Evolutionary conservation across 2,888 invertebrate genomes (phyloP).

Genomic region (Baccha elongata): DNA sequence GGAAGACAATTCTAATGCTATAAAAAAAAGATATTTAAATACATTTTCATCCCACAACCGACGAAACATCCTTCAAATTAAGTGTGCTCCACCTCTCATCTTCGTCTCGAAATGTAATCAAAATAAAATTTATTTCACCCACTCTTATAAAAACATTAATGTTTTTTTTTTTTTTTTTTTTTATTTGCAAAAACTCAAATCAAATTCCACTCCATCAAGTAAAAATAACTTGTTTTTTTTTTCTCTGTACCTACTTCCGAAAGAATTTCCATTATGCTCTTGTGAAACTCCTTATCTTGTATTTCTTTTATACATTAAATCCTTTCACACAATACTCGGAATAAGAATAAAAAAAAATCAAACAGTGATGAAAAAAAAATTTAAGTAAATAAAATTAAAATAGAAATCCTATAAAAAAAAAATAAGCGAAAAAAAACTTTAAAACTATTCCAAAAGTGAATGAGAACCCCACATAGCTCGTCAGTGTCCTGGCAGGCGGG

Average conservation of each 20-base stretch:
- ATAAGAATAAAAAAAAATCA: conserved; percentile 11
- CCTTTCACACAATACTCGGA: conserved; percentile 58
- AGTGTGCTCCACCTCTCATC: neutral
- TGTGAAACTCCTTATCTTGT: conserved; percentile 54
- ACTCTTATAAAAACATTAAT: neutral
- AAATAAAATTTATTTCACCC: conserved; percentile 58
- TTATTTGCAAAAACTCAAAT: conserved; percentile 62
- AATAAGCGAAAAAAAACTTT: conserved; percentile 30
- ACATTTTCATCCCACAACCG: neutral
- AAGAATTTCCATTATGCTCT: conserved; percentile 66
- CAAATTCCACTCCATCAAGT: conserved; percentile 61
- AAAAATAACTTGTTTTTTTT: conserved; percentile 23
- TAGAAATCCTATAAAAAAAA: conserved; percentile 41
- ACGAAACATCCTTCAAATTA: conserved; percentile 22
- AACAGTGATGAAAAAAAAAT: neutral
- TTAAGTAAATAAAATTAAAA: conserved; percentile 56
- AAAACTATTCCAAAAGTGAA: conserved; percentile 68
- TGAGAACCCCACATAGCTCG: conserved; percentile 7
- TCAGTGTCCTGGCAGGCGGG: neutral
- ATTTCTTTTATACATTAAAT: conserved; percentile 48
- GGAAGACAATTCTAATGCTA: too few species aligned
- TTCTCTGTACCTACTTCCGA: neutral
- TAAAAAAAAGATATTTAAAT: neutral
- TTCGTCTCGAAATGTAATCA: conserved; percentile 59
- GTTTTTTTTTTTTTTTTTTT: conserved; percentile 24